A percentile compares a stretch with the other conserved stretches of the same genome.
phyloP scores from a whole-genome alignment of 2,888 invertebrate species.

The Syrphus vitripennis region DNA sequence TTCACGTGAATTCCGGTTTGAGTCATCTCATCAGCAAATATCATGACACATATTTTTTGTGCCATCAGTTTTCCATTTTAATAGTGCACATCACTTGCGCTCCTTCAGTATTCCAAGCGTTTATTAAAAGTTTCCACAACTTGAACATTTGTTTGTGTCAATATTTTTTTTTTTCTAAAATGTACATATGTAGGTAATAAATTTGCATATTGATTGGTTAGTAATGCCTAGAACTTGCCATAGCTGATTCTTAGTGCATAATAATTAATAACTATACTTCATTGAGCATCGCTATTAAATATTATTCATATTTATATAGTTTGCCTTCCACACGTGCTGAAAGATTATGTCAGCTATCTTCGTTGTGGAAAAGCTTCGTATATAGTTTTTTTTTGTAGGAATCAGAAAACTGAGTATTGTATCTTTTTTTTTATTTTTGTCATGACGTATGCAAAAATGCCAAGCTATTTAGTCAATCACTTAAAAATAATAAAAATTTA shows the following conservation, averaged over 20 bases:
- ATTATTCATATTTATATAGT: background rate
- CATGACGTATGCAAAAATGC: slow-evolving; percentile 38
- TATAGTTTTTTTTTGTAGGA: background rate
- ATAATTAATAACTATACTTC: no score
- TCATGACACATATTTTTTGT: background rate
- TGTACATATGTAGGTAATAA: slow-evolving; percentile 25
- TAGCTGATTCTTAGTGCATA: no score
- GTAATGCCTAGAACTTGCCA: background rate
- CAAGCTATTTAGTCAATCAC: slow-evolving; percentile 28
- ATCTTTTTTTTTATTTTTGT: background rate
- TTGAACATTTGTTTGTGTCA: slow-evolving; percentile 43
- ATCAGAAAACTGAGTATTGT: background rate
- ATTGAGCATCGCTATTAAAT: no score
- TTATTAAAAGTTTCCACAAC: slow-evolving; percentile 35
- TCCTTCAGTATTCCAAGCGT: background rate
- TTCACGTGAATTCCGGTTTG: slow-evolving; percentile 19
- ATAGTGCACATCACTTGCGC: slow-evolving; percentile 14
- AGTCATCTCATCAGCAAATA: no score
- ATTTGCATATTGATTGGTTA: slow-evolving; percentile 53
- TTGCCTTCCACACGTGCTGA: slow-evolving; percentile 35
- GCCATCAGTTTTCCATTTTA: background rate
- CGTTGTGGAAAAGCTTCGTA: background rate
- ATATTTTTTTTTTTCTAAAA: slow-evolving; percentile 20
- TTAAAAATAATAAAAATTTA: no score
- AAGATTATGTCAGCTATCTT: slow-evolving; percentile 24